Percentiles rank a stretch among this genome's conserved stretches.
These are phyloP conservation scores for Pantherophis guttatus DNA, from an alignment of 2,113 vertebrate genomes.

Conservation along the genomic window DNA sequence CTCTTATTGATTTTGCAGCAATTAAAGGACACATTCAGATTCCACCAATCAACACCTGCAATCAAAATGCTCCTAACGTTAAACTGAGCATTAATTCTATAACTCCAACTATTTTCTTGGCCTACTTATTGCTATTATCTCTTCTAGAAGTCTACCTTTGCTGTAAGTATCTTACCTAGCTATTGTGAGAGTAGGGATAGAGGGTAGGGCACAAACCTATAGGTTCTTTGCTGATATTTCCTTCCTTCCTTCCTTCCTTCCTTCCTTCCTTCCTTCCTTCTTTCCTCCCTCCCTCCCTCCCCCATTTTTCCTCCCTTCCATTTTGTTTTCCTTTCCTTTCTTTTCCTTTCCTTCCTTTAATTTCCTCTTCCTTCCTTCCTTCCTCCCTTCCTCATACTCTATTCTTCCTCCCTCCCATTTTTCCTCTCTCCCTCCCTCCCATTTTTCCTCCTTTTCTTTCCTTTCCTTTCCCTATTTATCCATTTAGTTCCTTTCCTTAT, in stretches of 20 bases:
- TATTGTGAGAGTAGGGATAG: not conserved
- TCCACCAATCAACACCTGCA: not conserved
- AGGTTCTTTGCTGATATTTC: not conserved
- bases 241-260: not conserved
- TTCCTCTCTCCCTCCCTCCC: no score
- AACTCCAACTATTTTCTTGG: not conserved
- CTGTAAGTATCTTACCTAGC: not conserved
- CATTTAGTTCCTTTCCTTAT: no score
- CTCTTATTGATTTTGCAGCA: constrained; percentile 1
- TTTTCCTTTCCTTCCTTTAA: no score
- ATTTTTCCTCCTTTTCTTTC: no score
- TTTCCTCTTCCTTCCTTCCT: no score
- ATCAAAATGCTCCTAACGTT: not conserved
- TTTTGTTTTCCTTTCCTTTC: no score
- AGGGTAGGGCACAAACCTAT: not conserved
- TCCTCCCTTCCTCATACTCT: no score
- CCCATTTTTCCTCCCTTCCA: no score
- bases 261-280: no score
- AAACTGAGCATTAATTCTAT: not conserved
- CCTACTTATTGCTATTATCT: not conserved
- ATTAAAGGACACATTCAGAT: constrained; percentile 4
- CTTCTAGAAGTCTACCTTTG: not conserved
- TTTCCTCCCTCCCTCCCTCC: no score
- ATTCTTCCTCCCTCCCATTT: no score
- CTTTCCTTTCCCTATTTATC: no score